Conservation (phyloP, 2,797 vertebrate genomes). For the Phrynocephalus forsythii region DNA sequence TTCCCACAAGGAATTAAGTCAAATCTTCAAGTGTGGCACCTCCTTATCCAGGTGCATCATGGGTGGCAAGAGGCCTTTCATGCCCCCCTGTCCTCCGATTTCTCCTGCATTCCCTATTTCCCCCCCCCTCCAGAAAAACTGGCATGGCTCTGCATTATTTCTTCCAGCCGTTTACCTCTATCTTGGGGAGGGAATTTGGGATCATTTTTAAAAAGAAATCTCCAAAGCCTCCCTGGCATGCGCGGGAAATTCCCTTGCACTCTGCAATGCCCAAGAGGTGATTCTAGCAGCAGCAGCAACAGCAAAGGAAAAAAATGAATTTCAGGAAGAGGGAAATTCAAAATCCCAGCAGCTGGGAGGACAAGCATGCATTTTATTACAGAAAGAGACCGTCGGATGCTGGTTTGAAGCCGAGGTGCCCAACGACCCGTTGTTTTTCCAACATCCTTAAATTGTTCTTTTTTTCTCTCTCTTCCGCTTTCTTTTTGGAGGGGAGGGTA, state of each 20-base stretch:
- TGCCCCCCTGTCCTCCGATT: background rate
- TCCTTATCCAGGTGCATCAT: background rate
- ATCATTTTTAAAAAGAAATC: background rate
- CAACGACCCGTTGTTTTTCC: too few relatives aligned
- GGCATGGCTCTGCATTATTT: too few relatives aligned
- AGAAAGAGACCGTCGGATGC: too few relatives aligned
- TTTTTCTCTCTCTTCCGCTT: background rate
- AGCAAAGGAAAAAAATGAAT: background rate
- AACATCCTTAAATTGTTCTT: background rate
- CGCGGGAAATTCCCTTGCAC: background rate
- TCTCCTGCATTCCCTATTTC: too few relatives aligned
- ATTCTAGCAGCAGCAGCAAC: background rate
- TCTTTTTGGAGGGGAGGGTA: too few relatives aligned
- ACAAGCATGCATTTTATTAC: background rate
- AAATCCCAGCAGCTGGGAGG: background rate
- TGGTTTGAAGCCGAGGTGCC: background rate
- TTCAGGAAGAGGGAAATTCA: slow-evolving; percentile 26
- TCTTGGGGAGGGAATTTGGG: too few relatives aligned
- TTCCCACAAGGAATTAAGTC: background rate
- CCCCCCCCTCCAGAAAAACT: background rate
- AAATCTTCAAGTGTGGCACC: background rate
- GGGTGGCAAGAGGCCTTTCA: background rate
- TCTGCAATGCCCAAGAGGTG: background rate
- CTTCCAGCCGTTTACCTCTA: background rate
- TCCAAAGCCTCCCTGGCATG: too few relatives aligned